Evolutionary conservation across 2,113 vertebrate species (phyloP).

Genomic region (Tragelaphus scriptus): DNA sequence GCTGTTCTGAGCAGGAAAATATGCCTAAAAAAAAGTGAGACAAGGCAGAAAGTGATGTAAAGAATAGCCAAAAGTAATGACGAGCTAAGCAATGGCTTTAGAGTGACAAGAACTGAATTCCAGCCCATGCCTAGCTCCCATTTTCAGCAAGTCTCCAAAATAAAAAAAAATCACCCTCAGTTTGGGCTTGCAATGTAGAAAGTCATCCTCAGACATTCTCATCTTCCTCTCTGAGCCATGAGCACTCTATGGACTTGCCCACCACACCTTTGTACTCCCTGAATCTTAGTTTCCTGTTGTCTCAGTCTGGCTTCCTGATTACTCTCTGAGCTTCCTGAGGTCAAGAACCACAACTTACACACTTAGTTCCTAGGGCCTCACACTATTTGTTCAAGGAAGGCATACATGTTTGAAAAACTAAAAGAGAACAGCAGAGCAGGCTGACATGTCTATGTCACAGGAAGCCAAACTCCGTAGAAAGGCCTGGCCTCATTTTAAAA

Average conservation of each 20-base stretch:
- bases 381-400: neutral
- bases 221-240: neutral
- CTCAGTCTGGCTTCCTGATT: neutral
- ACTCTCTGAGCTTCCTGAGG: neutral
- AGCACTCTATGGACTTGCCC: neutral
- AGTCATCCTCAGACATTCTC: neutral
- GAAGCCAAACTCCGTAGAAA: neutral
- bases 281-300: neutral
- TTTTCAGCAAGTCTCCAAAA: neutral
- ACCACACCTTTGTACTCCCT: neutral
- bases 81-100: neutral
- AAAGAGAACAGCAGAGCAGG: neutral
- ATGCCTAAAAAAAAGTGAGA: slow-evolving; percentile 61
- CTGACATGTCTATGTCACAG: neutral
- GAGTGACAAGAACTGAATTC: neutral
- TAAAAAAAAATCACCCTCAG: neutral
- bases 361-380: neutral
- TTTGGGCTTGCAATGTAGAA: neutral
- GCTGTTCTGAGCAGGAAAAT: slow-evolving; percentile 36
- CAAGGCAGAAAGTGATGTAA: neutral
- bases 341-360: neutral
- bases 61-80: neutral
- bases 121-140: neutral
- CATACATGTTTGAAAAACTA: neutral
- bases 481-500: neutral